These are phyloP conservation scores for Cyclopterus lumpus DNA, from an alignment of 2,797 vertebrate genomes.

Conservation along the genomic window DNA sequence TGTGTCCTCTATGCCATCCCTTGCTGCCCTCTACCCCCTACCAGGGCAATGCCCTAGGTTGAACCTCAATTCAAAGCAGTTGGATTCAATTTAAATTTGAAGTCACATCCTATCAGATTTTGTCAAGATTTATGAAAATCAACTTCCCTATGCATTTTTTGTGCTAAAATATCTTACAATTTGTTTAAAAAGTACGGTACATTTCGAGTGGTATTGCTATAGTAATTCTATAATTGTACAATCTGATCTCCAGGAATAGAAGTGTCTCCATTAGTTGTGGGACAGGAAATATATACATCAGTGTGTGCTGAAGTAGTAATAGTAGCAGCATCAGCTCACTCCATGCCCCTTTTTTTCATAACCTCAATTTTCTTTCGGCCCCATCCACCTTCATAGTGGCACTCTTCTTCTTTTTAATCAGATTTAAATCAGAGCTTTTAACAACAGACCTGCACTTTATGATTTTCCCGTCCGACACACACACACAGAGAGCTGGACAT, in stretches of 20 bases:
- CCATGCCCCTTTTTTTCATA: constrained; percentile 52
- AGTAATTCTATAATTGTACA: constrained; percentile 58
- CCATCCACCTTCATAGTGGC: constrained; percentile 34
- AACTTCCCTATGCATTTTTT: constrained; percentile 72
- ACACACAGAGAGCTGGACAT: constrained; percentile 82
- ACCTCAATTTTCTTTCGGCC: constrained; percentile 16
- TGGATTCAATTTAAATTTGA: constrained; percentile 26
- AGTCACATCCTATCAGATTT: constrained; percentile 32
- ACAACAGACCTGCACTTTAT: constrained; percentile 93
- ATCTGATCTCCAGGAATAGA: constrained; percentile 59
- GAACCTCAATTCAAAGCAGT: constrained; percentile 8
- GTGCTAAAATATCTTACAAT: constrained; percentile 54
- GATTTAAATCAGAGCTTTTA: constrained; percentile 78
- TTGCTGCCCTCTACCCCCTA: background rate
- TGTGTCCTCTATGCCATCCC: constrained; percentile 23
- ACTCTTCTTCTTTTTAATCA: constrained; percentile 18
- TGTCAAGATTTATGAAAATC: constrained; percentile 14
- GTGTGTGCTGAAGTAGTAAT: no score
- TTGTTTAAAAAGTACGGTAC: constrained; percentile 49
- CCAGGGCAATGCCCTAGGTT: constrained; percentile 12
- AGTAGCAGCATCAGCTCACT: no score
- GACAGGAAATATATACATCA: no score
- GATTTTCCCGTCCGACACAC: constrained; percentile 77
- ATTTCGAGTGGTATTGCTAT: constrained; percentile 59
- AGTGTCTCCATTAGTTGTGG: constrained; percentile 55